Percentiles rank a stretch among this genome's conserved stretches.
phyloP scores from a whole-genome alignment of 2,113 vertebrate genomes.

The Opisthocomus hoazin region DNA sequence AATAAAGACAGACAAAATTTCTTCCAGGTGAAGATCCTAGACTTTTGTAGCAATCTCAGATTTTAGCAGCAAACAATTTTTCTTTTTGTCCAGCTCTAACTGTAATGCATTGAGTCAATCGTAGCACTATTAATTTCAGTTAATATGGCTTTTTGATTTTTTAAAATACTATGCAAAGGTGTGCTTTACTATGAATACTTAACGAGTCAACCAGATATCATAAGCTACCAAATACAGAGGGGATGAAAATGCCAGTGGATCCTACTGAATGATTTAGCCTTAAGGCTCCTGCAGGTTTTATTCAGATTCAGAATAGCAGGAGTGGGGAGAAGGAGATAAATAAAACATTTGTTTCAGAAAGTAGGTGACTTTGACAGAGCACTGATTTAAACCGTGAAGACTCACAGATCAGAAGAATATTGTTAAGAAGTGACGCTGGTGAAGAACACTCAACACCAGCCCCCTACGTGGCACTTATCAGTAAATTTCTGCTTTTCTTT shows the following conservation, averaged over 20 bases:
- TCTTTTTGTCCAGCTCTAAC: background rate
- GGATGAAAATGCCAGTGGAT: background rate
- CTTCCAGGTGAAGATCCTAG: background rate
- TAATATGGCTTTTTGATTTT: background rate
- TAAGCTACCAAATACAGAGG: background rate
- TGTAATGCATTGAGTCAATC: background rate
- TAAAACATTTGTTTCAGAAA: conserved; percentile 46
- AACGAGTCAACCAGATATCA: background rate
- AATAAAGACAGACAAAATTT: background rate
- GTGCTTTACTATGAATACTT: background rate
- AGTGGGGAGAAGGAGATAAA: conserved; percentile 44
- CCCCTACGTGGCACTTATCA: background rate
- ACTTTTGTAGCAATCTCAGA: background rate
- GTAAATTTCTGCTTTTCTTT: conserved; percentile 3
- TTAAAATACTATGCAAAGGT: background rate
- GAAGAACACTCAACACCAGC: background rate
- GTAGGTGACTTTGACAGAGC: conserved; percentile 37
- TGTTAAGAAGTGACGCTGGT: conserved; percentile 6
- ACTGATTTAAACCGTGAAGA: conserved; percentile 14
- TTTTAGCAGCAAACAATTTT: background rate
- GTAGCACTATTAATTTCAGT: background rate
- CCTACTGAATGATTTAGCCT: conserved; percentile 17
- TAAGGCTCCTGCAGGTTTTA: conserved; percentile 45
- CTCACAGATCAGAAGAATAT: background rate
- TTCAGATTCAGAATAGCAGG: background rate